These are phyloP conservation scores for Pipistrellus nathusii DNA, from an alignment of 2,797 vertebrate genomes.

Conservation along the genomic window DNA sequence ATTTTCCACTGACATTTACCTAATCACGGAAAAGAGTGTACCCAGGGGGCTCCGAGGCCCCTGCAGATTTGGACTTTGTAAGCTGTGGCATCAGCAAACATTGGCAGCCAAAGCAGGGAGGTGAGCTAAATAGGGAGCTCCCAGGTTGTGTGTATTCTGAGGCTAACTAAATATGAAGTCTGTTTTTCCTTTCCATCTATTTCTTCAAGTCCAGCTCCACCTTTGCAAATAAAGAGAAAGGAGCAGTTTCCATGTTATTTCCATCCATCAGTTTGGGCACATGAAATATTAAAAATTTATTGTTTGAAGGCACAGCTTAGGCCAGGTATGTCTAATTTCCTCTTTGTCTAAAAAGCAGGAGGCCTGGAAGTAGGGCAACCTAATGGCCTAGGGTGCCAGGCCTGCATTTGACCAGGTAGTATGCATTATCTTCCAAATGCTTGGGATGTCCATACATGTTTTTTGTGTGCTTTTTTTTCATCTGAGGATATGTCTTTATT, in stretches of 20 bases:
- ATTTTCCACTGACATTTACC: conserved; percentile 82
- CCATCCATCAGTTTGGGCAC: background rate
- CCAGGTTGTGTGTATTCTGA: conserved; percentile 57
- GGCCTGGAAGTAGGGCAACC: background rate
- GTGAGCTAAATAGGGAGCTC: conserved; percentile 57
- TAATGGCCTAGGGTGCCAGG: background rate
- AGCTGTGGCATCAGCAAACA: conserved; percentile 75
- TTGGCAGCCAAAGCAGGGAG: conserved; percentile 51
- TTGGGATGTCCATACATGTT: fast-evolving
- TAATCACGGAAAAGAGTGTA: conserved; percentile 64
- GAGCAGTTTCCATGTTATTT: background rate
- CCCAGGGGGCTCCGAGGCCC: conserved; percentile 30
- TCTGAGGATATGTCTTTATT: too few species aligned
- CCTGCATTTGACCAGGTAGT: background rate
- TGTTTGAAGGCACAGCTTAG: background rate
- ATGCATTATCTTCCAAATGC: background rate
- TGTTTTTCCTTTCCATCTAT: conserved; percentile 59
- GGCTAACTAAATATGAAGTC: conserved; percentile 65
- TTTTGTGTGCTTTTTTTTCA: background rate
- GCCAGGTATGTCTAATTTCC: background rate
- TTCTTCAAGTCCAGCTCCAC: conserved; percentile 45
- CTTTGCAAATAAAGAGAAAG: conserved; percentile 50
- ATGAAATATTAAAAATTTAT: background rate
- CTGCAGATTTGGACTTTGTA: conserved; percentile 65
- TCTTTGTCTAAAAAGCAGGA: background rate